Conservation (phyloP, 1,140 invertebrate genomes). For the Venustaconcha ellipsiformis region DNA sequence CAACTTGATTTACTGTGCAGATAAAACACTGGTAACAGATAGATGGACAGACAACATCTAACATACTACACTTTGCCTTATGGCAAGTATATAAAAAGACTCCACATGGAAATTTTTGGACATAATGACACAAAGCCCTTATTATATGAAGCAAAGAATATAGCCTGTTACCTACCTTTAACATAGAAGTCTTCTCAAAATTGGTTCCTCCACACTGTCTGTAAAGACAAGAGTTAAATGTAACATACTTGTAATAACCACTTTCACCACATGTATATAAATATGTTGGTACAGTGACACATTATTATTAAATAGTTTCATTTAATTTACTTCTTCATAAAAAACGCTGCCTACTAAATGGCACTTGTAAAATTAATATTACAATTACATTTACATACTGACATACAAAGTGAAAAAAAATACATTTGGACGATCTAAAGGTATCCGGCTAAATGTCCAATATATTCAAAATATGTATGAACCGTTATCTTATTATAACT, state of each 20-base stretch:
- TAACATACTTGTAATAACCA: background rate
- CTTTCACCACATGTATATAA: background rate
- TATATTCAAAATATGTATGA: background rate
- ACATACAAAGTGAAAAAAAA: background rate
- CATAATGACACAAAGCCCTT: no score
- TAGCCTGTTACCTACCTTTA: conserved; percentile 36
- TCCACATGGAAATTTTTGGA: no score
- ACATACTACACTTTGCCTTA: background rate
- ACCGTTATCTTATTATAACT: background rate
- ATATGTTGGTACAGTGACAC: background rate
- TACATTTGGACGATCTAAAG: no score
- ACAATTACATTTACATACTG: background rate
- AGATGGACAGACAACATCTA: background rate
- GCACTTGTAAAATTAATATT: background rate
- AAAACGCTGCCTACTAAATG: background rate
- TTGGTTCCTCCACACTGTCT: conserved; percentile 80
- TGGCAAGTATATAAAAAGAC: no score
- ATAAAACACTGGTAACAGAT: background rate
- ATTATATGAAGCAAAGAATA: no score
- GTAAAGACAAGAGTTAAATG: conserved; percentile 20
- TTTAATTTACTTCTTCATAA: background rate
- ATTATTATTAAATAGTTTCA: background rate
- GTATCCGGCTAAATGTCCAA: no score
- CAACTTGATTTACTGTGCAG: conserved; percentile 1
- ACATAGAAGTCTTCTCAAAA: conserved; percentile 78